Conservation (phyloP, 2,113 vertebrate species). For the Onychostoma macrolepis region DNA sequence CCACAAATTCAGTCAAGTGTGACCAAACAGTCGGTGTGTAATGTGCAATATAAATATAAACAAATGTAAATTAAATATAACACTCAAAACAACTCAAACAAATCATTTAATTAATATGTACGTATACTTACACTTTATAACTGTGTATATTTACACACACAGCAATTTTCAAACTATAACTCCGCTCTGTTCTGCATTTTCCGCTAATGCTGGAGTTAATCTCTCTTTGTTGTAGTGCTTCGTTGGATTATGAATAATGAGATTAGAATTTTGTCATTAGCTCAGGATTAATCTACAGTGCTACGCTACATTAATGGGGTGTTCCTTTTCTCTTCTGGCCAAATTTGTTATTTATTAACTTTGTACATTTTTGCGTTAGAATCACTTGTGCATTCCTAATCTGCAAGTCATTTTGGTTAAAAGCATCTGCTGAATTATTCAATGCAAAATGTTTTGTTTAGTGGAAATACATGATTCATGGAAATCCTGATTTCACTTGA, state of each 20-base stretch:
- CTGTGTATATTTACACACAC: not conserved
- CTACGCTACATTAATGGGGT: not conserved
- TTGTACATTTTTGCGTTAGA: not conserved
- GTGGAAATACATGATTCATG: not conserved
- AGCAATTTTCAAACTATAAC: not conserved
- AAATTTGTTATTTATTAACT: not conserved
- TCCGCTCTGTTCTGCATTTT: not conserved
- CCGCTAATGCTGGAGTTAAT: slow-evolving; percentile 3
- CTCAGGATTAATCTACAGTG: slow-evolving; percentile 14
- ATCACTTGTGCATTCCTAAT: not conserved
- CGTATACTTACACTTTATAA: not conserved
- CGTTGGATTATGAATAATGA: slow-evolving; percentile 42
- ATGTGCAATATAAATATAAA: not conserved
- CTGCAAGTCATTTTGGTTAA: not conserved
- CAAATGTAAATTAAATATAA: not conserved
- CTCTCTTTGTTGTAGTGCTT: slow-evolving; percentile 37
- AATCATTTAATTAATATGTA: not conserved
- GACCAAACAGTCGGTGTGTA: not conserved
- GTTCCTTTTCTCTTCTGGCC: not conserved
- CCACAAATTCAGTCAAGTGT: not conserved
- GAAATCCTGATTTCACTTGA: not conserved
- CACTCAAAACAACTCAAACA: not conserved
- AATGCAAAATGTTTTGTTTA: slow-evolving; percentile 12
- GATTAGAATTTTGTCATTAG: slow-evolving; percentile 37
- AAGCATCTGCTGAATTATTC: not conserved